These are phyloP conservation scores for Aradophagus sp. DNA, from an alignment of 1,140 invertebrate species.

Conservation along the genomic window DNA sequence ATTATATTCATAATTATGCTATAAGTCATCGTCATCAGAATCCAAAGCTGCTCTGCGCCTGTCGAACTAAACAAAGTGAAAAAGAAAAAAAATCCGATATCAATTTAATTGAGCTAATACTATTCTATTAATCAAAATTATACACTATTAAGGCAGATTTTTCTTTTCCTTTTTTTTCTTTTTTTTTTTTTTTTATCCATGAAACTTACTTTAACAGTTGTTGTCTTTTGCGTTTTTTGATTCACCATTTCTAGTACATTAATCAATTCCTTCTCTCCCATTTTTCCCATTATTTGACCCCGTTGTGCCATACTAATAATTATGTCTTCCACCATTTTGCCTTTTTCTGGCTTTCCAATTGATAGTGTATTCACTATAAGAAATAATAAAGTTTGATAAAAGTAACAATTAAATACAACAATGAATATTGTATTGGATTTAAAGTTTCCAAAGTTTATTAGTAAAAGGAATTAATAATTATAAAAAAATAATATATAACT, in stretches of 20 bases:
- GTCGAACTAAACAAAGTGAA: conserved; percentile 25
- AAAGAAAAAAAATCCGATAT: not conserved
- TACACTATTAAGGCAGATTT: too few species aligned
- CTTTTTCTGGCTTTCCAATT: conserved; percentile 96
- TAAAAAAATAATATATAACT: too few species aligned
- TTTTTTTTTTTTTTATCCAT: conserved; percentile 3
- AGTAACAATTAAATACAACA: too few species aligned
- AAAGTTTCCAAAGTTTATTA: too few species aligned
- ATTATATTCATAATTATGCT: conserved; percentile 24
- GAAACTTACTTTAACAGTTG: conserved; percentile 84
- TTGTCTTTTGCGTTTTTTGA: conserved; percentile 85
- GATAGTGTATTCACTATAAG: conserved; percentile 92
- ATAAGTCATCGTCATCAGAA: conserved; percentile 41
- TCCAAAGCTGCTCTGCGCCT: conserved; percentile 45
- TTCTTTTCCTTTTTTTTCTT: too few species aligned
- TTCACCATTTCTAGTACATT: conserved; percentile 89
- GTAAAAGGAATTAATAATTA: too few species aligned
- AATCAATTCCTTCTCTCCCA: conserved; percentile 90
- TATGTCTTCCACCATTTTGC: conserved; percentile 94
- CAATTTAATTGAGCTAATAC: too few species aligned
- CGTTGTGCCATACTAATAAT: conserved; percentile 92
- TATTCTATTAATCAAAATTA: too few species aligned
- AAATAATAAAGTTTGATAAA: too few species aligned
- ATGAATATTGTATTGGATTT: too few species aligned
- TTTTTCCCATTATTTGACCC: conserved; percentile 86